A percentile compares a stretch with the other conserved stretches of the same genome.
These are phyloP conservation scores for Pipistrellus kuhlii DNA, from an alignment of 2,797 vertebrate genomes.

Conservation along the genomic window DNA sequence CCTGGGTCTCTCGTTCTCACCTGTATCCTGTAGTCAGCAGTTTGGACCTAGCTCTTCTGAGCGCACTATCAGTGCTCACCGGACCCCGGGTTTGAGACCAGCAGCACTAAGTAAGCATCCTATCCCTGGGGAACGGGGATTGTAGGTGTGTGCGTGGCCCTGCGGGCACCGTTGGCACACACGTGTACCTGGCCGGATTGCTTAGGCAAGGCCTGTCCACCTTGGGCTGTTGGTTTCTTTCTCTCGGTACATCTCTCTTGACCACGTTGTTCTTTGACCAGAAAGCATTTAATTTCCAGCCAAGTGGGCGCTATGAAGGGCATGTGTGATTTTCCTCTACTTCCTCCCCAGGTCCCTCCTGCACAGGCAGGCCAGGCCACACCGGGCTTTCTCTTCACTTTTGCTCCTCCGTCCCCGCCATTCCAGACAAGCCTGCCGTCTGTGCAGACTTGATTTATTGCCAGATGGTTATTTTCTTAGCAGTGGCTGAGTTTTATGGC, in stretches of 20 bases:
- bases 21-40: not conserved
- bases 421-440: not conserved
- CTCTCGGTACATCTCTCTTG: not conserved
- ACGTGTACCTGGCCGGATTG: not conserved
- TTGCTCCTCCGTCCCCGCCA: not conserved
- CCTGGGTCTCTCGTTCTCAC: accelerated
- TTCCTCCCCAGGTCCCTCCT: not conserved
- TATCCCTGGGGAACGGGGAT: accelerated
- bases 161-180: accelerated
- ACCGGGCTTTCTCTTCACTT: not conserved
- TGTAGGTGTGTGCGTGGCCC: accelerated
- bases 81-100: not conserved
- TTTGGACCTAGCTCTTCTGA: not conserved
- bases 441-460: not conserved
- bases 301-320: not conserved
- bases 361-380: accelerated
- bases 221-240: accelerated
- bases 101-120: not conserved
- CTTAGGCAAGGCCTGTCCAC: not conserved
- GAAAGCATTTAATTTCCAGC: not conserved
- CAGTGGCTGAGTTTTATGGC: not conserved
- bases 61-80: accelerated
- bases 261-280: not conserved
- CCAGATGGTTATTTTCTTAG: conserved; percentile 37
- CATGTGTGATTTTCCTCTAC: not conserved